Evolutionary conservation across 1,140 invertebrate genomes (phyloP), one percentile per base, ranked within the genome.

Genomic region (Drosophila novamexicana): DNA sequence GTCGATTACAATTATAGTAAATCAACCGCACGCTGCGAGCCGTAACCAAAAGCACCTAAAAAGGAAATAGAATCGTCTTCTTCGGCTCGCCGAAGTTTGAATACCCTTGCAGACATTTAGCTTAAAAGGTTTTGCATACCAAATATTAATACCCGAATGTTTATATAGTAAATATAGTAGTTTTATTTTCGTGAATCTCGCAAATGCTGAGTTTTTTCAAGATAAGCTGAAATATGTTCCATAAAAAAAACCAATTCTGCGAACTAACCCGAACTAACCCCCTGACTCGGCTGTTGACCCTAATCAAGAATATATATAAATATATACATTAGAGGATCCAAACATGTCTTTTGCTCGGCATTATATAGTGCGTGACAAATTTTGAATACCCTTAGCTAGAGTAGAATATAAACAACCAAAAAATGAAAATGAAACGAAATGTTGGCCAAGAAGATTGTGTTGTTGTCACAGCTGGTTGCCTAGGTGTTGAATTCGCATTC

Each of bases 1-100:
- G 74, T 78, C 75, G 64, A 67, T 69, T 40, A 76, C 70, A 73
- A 81, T 81, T 81, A 78, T 75, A 67, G 59, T 77, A 77, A 85
- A 85, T 85, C 79, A 85, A 77, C 59, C 66, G 73, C 52, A 72
- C 53, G 74, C 78, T 62, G 54, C 42, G 40, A 76, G 52, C 22
- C 42, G 36, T 56, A 68, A 36, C 56, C 37, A 49, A 62, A 14
- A 8, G 34, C 9, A 72, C 34, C 29, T 10, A 32, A 54, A 63
- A 40, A 8, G 8, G 36, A 12, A 40, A n/a, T 7, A 59, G 52
- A 58, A 9, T 4, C 18, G 22, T n/a, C 22, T 0, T 8, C 18
- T 6, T 4, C 9, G 5, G 18, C 4, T 6, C 22, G 10, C 9
- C 47, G 9, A 29, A 49, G 4, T 10, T 3, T 6, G 18, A 29